Base-by-base conservation (phyloP, 2,888 invertebrate genomes). In the Hydropsyche betteni region DNA sequence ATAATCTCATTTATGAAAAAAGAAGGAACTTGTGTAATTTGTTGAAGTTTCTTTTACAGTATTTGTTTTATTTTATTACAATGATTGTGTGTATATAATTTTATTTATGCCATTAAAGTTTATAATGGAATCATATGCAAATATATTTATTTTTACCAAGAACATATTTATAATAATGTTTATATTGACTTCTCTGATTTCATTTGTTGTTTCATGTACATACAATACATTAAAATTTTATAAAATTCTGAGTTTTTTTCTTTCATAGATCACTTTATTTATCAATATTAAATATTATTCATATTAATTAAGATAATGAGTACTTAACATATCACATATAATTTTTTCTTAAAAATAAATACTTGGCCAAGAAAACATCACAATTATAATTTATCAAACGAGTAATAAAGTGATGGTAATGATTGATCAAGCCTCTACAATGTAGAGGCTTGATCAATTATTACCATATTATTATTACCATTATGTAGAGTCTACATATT, bases 51-150 rank as follows among this genome's bases (percentile, higher is more conserved):
- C 16, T 4, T 61, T 16, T 71, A 7, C 5, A 14, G 24, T 52
- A 38, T 44, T 73, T 75, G 68, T 75, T 34, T 72, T 36, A 33
- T 64, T 68, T 64, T 51, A 64, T n/a, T 72, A 24, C 61, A 58
- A 33, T n/a, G 36, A 74, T 68, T 64, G 68, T 69, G 55, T 75
- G 75, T 77, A 77, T 69, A 77, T 77, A 77, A 75, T 69, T 77
- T 75, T 75, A 77, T 77, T 77, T 77, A 77, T 77, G 55, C 68
- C 68, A 74, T 74, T 74, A 74, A 74, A 75, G 5, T 64, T 64
- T 64, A 64, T 64, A 64, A 24, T 44, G 44, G 10, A 64, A 64
- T 61, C 16, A 12, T 44, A 44, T 44, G 44, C 44, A 44, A 52
- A 16, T 55, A 7, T 14, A 24, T 24, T 55, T 55, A 55, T 55